A percentile compares a stretch with the other conserved stretches of the same genome.
Conservation (phyloP, 2,888 invertebrate genomes). For the Entomobrya proxima region DNA sequence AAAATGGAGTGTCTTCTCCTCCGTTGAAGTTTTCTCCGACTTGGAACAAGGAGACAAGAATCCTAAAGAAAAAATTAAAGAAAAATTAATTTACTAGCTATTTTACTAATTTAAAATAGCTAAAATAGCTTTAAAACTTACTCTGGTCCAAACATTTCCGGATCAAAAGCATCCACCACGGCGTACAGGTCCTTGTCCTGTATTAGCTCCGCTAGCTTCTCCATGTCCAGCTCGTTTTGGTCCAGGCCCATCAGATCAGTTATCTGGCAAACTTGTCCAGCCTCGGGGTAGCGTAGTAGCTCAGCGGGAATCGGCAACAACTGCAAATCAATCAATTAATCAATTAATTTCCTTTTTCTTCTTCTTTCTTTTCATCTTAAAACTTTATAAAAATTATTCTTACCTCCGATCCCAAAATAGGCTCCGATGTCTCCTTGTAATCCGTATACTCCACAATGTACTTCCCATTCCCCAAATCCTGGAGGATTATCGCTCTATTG, state of each 20-base stretch:
- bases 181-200: conserved; percentile 52
- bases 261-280: conserved; percentile 12
- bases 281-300: background rate
- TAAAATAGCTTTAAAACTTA: background rate
- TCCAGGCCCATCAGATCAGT: conserved; percentile 29
- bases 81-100: background rate
- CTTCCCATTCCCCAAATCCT: background rate
- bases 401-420: conserved; percentile 3
- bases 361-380: too few relatives aligned
- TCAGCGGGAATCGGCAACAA: background rate
- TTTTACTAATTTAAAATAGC: background rate
- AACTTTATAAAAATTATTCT: too few relatives aligned
- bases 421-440: conserved; percentile 35
- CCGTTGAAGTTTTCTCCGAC: background rate
- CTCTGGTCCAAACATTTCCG: conserved; percentile 22
- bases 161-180: conserved; percentile 27
- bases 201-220: conserved; percentile 6
- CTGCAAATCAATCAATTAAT: background rate
- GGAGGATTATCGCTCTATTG: conserved; percentile 43
- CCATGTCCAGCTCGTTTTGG: conserved; percentile 6
- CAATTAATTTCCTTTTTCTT: too few relatives aligned
- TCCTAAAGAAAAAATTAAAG: background rate
- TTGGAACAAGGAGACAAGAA: conserved; percentile 37
- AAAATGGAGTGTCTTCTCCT: conserved; percentile 10
- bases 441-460: conserved; percentile 48